Conservation (phyloP, 2,888 invertebrate genomes). For the Trissolcus brochymenae region DNA sequence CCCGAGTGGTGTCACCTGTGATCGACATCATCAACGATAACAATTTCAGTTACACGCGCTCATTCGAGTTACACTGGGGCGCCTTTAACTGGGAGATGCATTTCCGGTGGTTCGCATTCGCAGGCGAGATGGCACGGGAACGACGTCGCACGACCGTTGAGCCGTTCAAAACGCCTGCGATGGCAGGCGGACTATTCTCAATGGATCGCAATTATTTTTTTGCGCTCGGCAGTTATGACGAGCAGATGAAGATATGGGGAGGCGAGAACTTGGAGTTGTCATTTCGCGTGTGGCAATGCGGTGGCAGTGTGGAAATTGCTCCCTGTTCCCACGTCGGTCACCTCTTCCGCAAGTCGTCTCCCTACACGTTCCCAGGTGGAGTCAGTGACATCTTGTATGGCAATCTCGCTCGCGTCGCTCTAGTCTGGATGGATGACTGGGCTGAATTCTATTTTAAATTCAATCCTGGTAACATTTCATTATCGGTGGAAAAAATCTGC, state of each 20-base stretch:
- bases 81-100: slow-evolving; percentile 99
- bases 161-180: slow-evolving; percentile 89
- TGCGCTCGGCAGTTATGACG: slow-evolving; percentile 87
- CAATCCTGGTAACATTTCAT: slow-evolving; percentile 79
- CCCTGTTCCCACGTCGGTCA: slow-evolving; percentile 97
- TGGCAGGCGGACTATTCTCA: slow-evolving; percentile 96
- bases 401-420: slow-evolving; percentile 94
- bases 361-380: slow-evolving; percentile 96
- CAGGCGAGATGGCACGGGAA: slow-evolving; percentile 81
- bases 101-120: slow-evolving; percentile 90
- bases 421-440: slow-evolving; percentile 99
- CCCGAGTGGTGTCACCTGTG: slow-evolving; percentile 86
- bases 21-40: slow-evolving; percentile 97
- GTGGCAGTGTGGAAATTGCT: slow-evolving; percentile 91
- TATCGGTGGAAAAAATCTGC: background rate
- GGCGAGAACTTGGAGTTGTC: slow-evolving; percentile 98
- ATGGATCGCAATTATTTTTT: slow-evolving; percentile 91
- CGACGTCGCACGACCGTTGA: slow-evolving; percentile 82
- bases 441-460: slow-evolving; percentile 93
- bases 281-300: slow-evolving; percentile 97
- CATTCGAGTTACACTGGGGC: slow-evolving; percentile 97
- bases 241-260: slow-evolving; percentile 93
- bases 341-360: slow-evolving; percentile 93
- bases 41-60: slow-evolving; percentile 93
- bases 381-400: slow-evolving; percentile 90